Conservation (phyloP, 2,797 vertebrate species). For the Euthynnus affinis region DNA sequence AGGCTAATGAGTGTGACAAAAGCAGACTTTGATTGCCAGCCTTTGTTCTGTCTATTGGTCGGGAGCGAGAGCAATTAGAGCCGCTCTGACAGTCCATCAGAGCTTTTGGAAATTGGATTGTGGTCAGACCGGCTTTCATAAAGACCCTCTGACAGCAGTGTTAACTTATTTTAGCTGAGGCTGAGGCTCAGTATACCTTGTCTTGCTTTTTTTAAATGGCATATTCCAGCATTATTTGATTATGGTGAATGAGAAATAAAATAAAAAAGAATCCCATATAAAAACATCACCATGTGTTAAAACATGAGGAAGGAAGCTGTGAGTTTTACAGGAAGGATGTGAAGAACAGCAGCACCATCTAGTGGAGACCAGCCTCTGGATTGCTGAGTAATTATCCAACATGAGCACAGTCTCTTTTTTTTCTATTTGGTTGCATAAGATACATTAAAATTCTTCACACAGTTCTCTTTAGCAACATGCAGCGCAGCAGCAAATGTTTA, state of each 20-base stretch:
- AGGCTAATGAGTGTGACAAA: constrained; percentile 61
- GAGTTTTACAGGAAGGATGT: no score
- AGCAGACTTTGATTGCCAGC: constrained; percentile 60
- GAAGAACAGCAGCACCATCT: no score
- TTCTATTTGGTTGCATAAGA: no score
- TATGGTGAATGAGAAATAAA: constrained; percentile 9
- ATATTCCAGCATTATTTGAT: neutral
- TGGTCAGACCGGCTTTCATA: constrained; percentile 22
- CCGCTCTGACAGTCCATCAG: constrained; percentile 56
- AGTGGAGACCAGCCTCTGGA: no score
- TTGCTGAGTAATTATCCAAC: no score
- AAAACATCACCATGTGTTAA: neutral
- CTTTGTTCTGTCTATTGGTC: constrained; percentile 57
- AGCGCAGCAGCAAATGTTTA: no score
- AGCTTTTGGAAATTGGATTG: constrained; percentile 57
- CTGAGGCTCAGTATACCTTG: neutral
- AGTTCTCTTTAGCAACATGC: no score
- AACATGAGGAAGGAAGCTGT: no score
- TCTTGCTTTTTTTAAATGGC: neutral
- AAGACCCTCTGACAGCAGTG: constrained; percentile 27
- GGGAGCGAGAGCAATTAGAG: constrained; percentile 58
- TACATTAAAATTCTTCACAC: no score
- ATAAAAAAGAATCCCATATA: constrained; percentile 6
- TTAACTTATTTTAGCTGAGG: constrained; percentile 2
- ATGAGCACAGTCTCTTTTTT: no score